A percentile compares a stretch with the other conserved stretches of the same genome.
These are phyloP conservation scores for Poecilus cupreus DNA, from an alignment of 2,888 invertebrate species.

Conservation along the genomic window DNA sequence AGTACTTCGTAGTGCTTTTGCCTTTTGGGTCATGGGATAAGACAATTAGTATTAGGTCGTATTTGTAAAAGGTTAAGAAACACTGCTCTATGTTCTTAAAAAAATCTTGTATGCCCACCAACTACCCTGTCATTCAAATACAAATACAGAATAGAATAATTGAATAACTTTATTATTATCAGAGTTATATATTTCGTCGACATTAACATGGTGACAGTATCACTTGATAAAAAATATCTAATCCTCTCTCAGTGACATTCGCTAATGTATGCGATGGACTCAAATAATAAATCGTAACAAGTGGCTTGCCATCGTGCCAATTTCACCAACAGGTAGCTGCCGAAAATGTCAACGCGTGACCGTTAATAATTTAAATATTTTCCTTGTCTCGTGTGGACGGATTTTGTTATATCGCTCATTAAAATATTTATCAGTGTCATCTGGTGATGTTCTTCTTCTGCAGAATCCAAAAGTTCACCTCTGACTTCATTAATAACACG, in stretches of 20 bases:
- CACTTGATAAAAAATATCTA: not conserved
- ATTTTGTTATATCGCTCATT: constrained; percentile 26
- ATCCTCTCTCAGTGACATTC: not conserved
- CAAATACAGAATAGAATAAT: not conserved
- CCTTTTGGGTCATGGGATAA: too few species aligned
- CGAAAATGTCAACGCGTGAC: not conserved
- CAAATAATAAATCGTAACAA: constrained; percentile 16
- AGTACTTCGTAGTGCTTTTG: too few species aligned
- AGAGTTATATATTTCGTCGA: not conserved
- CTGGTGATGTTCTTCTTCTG: constrained; percentile 4
- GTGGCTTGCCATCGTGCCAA: constrained; percentile 4
- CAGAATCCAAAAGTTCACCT: constrained; percentile 12
- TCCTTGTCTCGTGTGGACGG: constrained; percentile 15
- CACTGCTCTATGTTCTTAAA: too few species aligned
- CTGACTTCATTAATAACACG: constrained; percentile 35
- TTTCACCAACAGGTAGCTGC: constrained; percentile 20
- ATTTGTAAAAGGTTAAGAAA: too few species aligned
- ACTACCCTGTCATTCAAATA: not conserved
- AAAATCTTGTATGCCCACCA: not conserved
- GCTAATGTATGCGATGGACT: constrained; percentile 1
- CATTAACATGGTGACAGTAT: not conserved
- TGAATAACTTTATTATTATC: not conserved
- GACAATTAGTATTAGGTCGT: too few species aligned
- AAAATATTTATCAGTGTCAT: constrained; percentile 34
- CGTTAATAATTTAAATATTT: constrained; percentile 30